Evolutionary conservation across 2,888 invertebrate species (phyloP).

Genomic region (Microplitis deprimator): DNA sequence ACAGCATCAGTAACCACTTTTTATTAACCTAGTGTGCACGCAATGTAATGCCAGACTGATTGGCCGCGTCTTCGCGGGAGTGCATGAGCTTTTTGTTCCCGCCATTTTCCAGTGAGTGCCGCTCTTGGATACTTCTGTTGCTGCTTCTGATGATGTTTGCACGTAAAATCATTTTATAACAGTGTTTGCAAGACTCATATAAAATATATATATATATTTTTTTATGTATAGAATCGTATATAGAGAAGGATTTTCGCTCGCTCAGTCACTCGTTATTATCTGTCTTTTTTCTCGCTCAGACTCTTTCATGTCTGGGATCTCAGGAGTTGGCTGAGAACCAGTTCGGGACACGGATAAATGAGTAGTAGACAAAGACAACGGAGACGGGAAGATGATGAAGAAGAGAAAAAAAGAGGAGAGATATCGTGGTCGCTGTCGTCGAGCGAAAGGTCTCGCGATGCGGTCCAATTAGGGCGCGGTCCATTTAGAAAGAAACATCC

Average conservation of each 20-base stretch:
- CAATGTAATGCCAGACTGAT: slow-evolving; percentile 31
- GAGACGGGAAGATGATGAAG: background rate
- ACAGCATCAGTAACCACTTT: slow-evolving; percentile 56
- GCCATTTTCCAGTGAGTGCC: slow-evolving; percentile 22
- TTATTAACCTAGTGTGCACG: slow-evolving; percentile 47
- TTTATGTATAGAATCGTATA: background rate
- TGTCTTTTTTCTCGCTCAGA: slow-evolving; percentile 5
- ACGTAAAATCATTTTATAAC: slow-evolving; percentile 32
- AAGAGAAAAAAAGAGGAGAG: slow-evolving; percentile 15
- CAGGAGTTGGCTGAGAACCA: slow-evolving; percentile 41
- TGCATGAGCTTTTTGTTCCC: slow-evolving; percentile 47
- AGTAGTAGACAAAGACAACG: slow-evolving; percentile 10
- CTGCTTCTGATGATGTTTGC: slow-evolving; percentile 15
- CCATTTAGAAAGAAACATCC: slow-evolving; percentile 55
- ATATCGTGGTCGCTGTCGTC: slow-evolving; percentile 37
- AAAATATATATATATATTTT: background rate
- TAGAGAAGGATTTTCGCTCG: slow-evolving; percentile 18
- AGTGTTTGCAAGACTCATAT: slow-evolving; percentile 2
- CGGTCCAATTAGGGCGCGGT: slow-evolving; percentile 53
- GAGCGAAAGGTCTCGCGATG: slow-evolving; percentile 49
- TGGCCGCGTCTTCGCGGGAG: slow-evolving; percentile 31
- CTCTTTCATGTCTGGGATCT: slow-evolving; percentile 44
- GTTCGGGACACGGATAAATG: slow-evolving; percentile 39
- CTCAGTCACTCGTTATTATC: background rate
- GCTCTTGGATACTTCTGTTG: background rate